phyloP scores from a whole-genome alignment of 2,113 vertebrate genomes.

The Sinocyclocheilus rhinocerous region DNA sequence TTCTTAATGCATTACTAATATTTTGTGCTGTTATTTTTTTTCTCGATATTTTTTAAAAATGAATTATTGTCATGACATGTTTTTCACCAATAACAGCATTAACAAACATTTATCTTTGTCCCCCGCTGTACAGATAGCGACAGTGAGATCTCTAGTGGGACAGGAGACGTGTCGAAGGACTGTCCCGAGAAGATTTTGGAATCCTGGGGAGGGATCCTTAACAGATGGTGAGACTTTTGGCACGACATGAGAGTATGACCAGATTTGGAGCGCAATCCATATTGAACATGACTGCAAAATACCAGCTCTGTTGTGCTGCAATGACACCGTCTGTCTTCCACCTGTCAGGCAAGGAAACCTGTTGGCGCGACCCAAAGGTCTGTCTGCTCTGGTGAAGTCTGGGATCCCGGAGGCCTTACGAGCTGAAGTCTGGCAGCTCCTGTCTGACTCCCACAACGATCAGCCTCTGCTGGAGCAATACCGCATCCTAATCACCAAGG shows the following conservation, averaged over 20 bases:
- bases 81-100: not conserved
- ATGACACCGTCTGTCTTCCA: constrained; percentile 44
- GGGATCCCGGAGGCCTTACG: constrained; percentile 93
- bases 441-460: constrained; percentile 93
- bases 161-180: constrained; percentile 97
- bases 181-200: constrained; percentile 97
- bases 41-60: no score
- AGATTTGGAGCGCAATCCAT: not conserved
- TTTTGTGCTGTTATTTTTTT: no score
- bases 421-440: constrained; percentile 96
- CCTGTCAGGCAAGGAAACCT: constrained; percentile 90
- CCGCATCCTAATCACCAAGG: constrained; percentile 95
- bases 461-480: constrained; percentile 90
- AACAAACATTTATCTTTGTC: not conserved
- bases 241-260: not conserved
- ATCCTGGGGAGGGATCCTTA: constrained; percentile 94
- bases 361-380: constrained; percentile 84
- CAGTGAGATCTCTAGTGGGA: constrained; percentile 95
- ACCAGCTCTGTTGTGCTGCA: not conserved
- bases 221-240: constrained; percentile 82
- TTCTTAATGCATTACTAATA: not conserved
- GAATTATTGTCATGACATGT: no score
- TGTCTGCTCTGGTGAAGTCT: constrained; percentile 85
- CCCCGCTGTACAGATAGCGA: constrained; percentile 85
- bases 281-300: not conserved